Evolutionary conservation across 2,113 vertebrate species (phyloP).

Genomic region (Stigmatopora nigra): DNA sequence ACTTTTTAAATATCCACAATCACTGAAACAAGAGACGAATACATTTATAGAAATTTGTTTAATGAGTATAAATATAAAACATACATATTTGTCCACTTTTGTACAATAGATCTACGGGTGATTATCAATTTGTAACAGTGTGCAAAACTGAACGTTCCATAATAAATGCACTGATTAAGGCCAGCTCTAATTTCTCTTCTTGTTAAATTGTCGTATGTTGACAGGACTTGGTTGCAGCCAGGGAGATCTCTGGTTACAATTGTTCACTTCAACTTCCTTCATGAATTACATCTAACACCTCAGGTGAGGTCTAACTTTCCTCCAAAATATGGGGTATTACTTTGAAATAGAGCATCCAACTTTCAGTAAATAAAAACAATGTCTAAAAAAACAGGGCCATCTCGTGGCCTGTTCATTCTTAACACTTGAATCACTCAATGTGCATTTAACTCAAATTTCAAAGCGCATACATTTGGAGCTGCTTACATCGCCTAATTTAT

Average conservation of each 20-base stretch:
- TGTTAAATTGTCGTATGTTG: slow-evolving; percentile 46
- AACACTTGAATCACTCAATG: slow-evolving; percentile 12
- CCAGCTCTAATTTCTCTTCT: slow-evolving; percentile 50
- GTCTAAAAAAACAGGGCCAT: slow-evolving; percentile 50
- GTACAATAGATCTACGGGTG: slow-evolving; percentile 58
- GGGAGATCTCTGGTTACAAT: slow-evolving; percentile 51
- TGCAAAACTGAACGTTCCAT: slow-evolving; percentile 53
- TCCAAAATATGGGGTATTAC: slow-evolving; percentile 29
- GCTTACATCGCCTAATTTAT: slow-evolving; percentile 23
- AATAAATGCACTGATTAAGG: slow-evolving; percentile 44
- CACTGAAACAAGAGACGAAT: slow-evolving; percentile 25
- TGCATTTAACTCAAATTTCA: not conserved
- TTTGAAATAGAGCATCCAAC: slow-evolving; percentile 31
- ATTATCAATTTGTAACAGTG: slow-evolving; percentile 43
- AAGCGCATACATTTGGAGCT: slow-evolving; percentile 21
- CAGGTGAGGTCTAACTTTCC: not conserved
- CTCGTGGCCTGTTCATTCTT: slow-evolving; percentile 34
- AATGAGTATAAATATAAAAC: slow-evolving; percentile 76
- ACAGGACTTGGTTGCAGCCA: slow-evolving; percentile 45
- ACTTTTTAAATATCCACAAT: not conserved
- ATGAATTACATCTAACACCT: slow-evolving; percentile 53
- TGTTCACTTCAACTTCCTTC: slow-evolving; percentile 51
- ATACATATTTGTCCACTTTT: slow-evolving; percentile 60
- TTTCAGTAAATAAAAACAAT: slow-evolving; percentile 15
- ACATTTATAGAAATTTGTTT: slow-evolving; percentile 69